A percentile compares a stretch with the other conserved stretches of the same genome.
Evolutionary conservation across 2,888 invertebrate genomes (phyloP).

Genomic region (Eudemis profundana): DNA sequence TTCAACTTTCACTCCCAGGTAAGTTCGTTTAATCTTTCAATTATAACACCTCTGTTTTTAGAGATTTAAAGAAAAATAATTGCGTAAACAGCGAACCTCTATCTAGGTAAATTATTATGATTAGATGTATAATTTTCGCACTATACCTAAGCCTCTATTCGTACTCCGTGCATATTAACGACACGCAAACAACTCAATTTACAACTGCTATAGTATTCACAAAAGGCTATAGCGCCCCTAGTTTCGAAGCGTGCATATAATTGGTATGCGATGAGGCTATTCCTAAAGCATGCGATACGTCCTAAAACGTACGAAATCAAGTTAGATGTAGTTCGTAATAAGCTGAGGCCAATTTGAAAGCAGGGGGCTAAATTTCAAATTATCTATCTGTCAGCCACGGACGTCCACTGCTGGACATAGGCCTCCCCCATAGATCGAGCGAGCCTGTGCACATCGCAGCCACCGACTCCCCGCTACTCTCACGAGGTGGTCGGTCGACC

Average conservation of each 20-base stretch:
- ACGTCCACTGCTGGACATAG: too few species aligned
- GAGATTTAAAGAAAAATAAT: background rate
- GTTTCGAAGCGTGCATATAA: slow-evolving; percentile 34
- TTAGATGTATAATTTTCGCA: slow-evolving; percentile 11
- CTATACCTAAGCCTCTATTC: slow-evolving; percentile 15
- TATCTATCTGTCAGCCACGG: too few species aligned
- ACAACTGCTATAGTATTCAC: slow-evolving; percentile 58
- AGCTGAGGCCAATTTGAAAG: too few species aligned
- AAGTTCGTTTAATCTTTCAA: too few species aligned
- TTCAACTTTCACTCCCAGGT: too few species aligned
- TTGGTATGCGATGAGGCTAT: slow-evolving; percentile 33
- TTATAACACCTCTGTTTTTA: background rate
- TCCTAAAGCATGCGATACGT: slow-evolving; percentile 26
- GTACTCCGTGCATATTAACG: slow-evolving; percentile 41
- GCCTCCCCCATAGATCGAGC: too few species aligned
- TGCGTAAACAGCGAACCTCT: background rate
- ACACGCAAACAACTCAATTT: slow-evolving; percentile 62
- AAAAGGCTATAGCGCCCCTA: slow-evolving; percentile 50
- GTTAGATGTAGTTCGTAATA: too few species aligned
- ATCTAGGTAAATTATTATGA: background rate
- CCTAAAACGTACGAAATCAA: too few species aligned
- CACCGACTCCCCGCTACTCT: too few species aligned
- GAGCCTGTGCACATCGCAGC: too few species aligned
- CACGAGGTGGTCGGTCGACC: too few species aligned
- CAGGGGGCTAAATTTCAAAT: too few species aligned